A percentile compares a stretch with the other conserved stretches of the same genome.
These are phyloP conservation scores for Ptychochromis oligacanthus DNA, from an alignment of 2,113 vertebrate genomes.

Conservation along the genomic window DNA sequence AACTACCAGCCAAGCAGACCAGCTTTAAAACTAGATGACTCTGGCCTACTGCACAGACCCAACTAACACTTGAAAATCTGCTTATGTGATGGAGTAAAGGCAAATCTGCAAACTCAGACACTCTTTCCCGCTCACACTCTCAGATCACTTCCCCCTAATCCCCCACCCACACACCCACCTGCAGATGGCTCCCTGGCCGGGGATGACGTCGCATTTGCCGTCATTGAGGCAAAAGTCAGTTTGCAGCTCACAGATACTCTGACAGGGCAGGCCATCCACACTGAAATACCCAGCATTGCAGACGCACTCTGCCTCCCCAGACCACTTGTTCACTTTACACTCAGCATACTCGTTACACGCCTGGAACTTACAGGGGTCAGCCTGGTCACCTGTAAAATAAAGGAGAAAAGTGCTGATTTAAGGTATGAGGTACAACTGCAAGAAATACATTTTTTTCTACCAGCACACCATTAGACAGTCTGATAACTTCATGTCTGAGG, in stretches of 20 bases:
- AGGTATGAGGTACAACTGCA: background rate
- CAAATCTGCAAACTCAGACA: constrained; percentile 31
- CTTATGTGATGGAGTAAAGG: background rate
- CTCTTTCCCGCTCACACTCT: background rate
- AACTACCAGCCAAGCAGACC: background rate
- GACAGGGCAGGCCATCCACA: constrained; percentile 90
- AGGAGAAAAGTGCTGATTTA: background rate
- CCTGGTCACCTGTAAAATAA: constrained; percentile 85
- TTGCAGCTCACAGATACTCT: constrained; percentile 91
- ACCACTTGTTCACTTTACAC: constrained; percentile 91
- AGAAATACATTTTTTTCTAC: background rate
- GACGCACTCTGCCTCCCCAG: constrained; percentile 91
- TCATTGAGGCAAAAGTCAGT: constrained; percentile 95
- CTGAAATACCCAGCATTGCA: constrained; percentile 94
- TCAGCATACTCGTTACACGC: constrained; percentile 95
- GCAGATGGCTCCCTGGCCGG: constrained; percentile 94
- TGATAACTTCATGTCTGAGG: background rate
- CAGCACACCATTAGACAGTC: background rate
- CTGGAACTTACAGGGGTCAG: constrained; percentile 96
- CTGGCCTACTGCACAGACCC: background rate
- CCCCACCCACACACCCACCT: constrained; percentile 83
- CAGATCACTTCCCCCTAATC: constrained; percentile 36
- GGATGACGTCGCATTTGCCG: constrained; percentile 95
- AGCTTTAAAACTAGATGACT: background rate
- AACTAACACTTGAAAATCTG: constrained; percentile 5